phyloP scores from a whole-genome alignment of 2,113 vertebrate genomes.

The Mus pahari region DNA sequence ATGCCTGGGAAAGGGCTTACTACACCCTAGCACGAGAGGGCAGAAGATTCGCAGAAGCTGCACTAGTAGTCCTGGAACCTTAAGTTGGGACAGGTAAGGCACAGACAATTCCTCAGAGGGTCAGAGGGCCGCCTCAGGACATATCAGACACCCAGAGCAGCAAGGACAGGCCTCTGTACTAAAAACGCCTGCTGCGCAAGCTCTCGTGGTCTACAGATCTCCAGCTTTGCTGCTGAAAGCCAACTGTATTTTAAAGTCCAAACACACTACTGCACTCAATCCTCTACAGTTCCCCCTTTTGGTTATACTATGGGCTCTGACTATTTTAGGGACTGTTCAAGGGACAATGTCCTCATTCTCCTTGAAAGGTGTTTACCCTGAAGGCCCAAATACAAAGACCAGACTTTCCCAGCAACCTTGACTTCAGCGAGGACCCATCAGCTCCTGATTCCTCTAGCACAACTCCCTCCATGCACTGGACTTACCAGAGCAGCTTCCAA shows the following conservation, averaged over 20 bases:
- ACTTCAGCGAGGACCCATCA: background rate
- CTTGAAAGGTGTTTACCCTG: background rate
- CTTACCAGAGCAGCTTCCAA: background rate
- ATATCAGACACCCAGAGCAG: background rate
- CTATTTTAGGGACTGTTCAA: background rate
- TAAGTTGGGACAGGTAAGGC: background rate
- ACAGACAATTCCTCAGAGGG: background rate
- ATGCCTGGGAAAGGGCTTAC: background rate
- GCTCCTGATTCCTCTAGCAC: background rate
- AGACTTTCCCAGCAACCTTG: background rate
- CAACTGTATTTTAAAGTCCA: background rate
- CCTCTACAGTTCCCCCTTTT: background rate
- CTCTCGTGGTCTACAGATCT: background rate
- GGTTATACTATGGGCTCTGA: background rate
- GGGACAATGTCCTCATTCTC: background rate
- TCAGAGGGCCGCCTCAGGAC: background rate
- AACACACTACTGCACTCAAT: background rate
- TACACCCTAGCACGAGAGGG: background rate
- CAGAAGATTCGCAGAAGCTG: accelerated
- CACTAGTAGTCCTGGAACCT: background rate
- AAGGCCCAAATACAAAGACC: background rate
- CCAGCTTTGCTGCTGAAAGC: background rate
- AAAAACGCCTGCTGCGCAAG: background rate
- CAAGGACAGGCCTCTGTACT: background rate
- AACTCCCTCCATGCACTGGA: background rate